These are phyloP conservation scores for Seriola aureovittata DNA, from an alignment of 2,113 vertebrate genomes.

Conservation along the genomic window DNA sequence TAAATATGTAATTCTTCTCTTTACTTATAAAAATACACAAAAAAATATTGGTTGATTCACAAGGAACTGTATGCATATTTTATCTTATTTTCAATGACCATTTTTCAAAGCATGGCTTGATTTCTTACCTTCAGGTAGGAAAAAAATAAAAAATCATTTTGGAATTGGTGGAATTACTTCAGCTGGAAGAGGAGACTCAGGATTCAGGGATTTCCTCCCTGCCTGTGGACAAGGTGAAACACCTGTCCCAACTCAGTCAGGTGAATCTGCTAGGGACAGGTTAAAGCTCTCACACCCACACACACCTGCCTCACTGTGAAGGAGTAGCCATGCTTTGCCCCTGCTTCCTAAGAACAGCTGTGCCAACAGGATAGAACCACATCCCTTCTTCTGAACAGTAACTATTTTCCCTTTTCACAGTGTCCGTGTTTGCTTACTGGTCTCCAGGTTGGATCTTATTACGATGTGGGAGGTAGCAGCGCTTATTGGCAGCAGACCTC, in stretches of 20 bases:
- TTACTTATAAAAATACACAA: not conserved
- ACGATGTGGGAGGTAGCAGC: too few relatives aligned
- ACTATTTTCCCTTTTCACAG: too few relatives aligned
- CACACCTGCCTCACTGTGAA: not conserved
- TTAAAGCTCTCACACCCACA: not conserved
- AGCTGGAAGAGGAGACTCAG: not conserved
- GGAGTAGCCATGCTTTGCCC: too few relatives aligned
- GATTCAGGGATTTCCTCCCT: not conserved
- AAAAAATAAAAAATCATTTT: not conserved
- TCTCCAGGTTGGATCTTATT: too few relatives aligned
- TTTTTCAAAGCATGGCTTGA: not conserved
- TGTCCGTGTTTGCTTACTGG: too few relatives aligned
- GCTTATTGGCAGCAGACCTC: too few relatives aligned
- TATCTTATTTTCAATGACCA: not conserved
- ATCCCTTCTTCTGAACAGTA: too few relatives aligned
- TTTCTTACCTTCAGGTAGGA: not conserved
- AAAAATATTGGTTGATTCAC: not conserved
- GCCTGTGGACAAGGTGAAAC: not conserved
- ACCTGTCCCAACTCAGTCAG: too few relatives aligned
- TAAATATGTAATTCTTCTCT: not conserved
- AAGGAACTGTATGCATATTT: not conserved
- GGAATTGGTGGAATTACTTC: not conserved
- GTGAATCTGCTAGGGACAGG: too few relatives aligned
- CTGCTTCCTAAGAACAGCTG: too few relatives aligned
- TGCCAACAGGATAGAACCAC: too few relatives aligned